A percentile compares a stretch with the other conserved stretches of the same genome.
phyloP scores from a whole-genome alignment of 2,888 invertebrate species.

The Sphaerolaimus hirsutus region DNA sequence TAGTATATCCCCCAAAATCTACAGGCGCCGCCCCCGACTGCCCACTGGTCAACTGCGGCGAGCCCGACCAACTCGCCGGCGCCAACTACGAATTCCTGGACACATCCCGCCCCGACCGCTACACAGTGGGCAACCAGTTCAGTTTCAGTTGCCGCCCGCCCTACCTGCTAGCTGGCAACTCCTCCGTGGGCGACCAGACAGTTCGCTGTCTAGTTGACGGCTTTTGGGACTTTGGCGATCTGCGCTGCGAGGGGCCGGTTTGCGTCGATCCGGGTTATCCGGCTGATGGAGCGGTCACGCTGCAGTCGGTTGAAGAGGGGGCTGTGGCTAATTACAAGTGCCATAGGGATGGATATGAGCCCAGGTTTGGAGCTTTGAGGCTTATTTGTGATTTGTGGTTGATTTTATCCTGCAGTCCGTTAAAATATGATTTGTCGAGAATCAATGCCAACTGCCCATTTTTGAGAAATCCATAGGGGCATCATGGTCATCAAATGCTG shows the following conservation, averaged over 20 bases:
- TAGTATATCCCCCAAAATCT: too few species aligned
- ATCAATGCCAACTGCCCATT: too few species aligned
- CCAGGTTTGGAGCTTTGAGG: too few species aligned
- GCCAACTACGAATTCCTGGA: slow-evolving; percentile 57
- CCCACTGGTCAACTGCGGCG: slow-evolving; percentile 43
- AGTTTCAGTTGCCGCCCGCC: slow-evolving; percentile 77
- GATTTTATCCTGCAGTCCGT: too few species aligned
- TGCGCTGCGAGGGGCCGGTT: slow-evolving; percentile 77
- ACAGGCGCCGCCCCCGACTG: slow-evolving; percentile 19
- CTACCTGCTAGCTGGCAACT: slow-evolving; percentile 73
- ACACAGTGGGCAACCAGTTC: slow-evolving; percentile 57
- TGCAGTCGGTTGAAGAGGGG: slow-evolving; percentile 41
- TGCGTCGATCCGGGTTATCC: slow-evolving; percentile 84
- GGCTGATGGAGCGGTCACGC: slow-evolving; percentile 61
- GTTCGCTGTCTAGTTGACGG: slow-evolving; percentile 73
- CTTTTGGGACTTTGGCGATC: slow-evolving; percentile 86
- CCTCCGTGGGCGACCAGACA: slow-evolving; percentile 64
- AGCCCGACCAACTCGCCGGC: slow-evolving; percentile 67
- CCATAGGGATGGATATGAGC: slow-evolving; percentile 65
- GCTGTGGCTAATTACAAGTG: slow-evolving; percentile 74
- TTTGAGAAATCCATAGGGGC: too few species aligned
- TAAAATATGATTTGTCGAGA: too few species aligned
- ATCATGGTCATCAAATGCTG: too few species aligned
- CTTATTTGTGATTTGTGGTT: too few species aligned
- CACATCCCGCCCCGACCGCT: slow-evolving; percentile 21